Evolutionary conservation across 2,888 invertebrate genomes (phyloP).

Genomic region (Pinctada fucata): DNA sequence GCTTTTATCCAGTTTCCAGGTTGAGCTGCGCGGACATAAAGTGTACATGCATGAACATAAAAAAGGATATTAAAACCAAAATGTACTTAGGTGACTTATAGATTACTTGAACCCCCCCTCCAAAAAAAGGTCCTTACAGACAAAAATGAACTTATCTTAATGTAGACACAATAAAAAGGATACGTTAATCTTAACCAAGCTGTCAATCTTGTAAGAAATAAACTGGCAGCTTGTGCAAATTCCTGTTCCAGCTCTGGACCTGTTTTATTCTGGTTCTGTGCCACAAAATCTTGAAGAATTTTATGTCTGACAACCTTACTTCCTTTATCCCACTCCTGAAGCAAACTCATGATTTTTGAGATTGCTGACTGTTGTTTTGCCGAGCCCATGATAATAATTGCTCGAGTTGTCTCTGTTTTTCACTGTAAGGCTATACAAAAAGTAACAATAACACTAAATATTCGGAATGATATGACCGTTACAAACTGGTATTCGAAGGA

Average conservation of each 20-base stretch:
- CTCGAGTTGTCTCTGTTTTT: background rate
- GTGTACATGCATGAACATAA: no score
- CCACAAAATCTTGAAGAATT: constrained; percentile 74
- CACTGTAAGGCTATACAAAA: background rate
- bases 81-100: no score
- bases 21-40: no score
- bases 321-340: constrained; percentile 77
- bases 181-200: constrained; percentile 76
- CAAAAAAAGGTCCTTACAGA: no score
- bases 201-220: constrained; percentile 75
- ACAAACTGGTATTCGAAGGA: no score
- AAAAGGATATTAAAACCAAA: no score
- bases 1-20: no score
- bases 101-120: no score
- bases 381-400: constrained; percentile 63
- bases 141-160: no score
- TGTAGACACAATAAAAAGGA: constrained; percentile 57
- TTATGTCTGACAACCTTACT: constrained; percentile 70
- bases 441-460: no score
- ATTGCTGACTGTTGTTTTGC: constrained; percentile 75
- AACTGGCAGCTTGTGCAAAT: constrained; percentile 76
- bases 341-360: constrained; percentile 71
- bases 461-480: no score
- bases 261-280: constrained; percentile 75
- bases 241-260: constrained; percentile 76